Conservation (phyloP, 2,113 vertebrate species). For the Rhinolophus sinicus region DNA sequence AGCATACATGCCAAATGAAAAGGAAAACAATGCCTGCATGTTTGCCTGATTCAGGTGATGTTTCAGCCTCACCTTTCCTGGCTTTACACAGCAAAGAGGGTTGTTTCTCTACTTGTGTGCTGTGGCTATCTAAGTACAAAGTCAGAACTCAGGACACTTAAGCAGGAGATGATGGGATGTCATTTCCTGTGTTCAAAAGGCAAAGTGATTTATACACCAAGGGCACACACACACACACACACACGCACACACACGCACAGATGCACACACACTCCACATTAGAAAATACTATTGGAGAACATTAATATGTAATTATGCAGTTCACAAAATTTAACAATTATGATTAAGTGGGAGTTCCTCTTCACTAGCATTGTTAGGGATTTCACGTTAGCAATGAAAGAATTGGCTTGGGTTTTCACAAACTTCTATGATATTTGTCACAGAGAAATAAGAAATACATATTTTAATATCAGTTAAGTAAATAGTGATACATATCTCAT, state of each 20-base stretch:
- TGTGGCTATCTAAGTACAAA: neutral
- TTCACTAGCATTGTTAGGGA: neutral
- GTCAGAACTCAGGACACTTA: neutral
- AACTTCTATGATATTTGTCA: neutral
- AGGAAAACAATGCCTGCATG: neutral
- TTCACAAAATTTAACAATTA: neutral
- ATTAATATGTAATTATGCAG: neutral
- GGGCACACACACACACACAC: neutral
- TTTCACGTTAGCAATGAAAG: neutral
- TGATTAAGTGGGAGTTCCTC: neutral
- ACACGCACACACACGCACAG: rapidly evolving
- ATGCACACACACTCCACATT: rapidly evolving
- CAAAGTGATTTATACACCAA: neutral
- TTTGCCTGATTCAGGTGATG: neutral
- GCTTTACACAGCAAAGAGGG: neutral
- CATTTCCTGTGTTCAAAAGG: neutral
- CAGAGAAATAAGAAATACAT: neutral
- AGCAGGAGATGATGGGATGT: neutral
- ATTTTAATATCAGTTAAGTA: neutral
- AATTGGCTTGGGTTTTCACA: neutral
- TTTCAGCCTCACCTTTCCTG: neutral
- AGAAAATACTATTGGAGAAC: neutral
- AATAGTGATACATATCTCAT: neutral
- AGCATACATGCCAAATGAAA: neutral
- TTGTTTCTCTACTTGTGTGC: neutral